A percentile compares a stretch with the other conserved stretches of the same genome.
Evolutionary conservation across 2,113 vertebrate genomes (phyloP).

Genomic region (Hippocampus guttulatus): DNA sequence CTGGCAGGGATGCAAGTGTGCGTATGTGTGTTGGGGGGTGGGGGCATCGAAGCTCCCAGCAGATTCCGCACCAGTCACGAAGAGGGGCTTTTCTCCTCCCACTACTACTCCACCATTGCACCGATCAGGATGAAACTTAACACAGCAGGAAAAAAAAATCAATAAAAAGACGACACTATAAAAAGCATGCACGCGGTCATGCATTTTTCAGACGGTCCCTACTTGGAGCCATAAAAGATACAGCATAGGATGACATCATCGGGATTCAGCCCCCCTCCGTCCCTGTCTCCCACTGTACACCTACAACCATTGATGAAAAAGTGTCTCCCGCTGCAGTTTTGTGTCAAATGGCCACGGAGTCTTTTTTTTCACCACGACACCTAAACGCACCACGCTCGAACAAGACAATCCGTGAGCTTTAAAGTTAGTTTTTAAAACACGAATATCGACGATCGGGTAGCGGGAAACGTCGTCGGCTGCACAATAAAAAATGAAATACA

Average conservation of each 20-base stretch:
- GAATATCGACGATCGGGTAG: neutral
- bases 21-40: neutral
- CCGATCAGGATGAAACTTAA: neutral
- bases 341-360: conserved; percentile 8
- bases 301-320: conserved; percentile 70
- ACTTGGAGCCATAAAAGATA: conserved; percentile 53
- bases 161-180: conserved; percentile 2
- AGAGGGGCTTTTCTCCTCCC: conserved; percentile 32
- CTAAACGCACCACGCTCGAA: conserved; percentile 3
- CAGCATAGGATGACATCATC: conserved; percentile 72
- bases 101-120: neutral
- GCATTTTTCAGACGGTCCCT: conserved; percentile 27
- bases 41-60: conserved; percentile 52
- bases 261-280: conserved; percentile 48
- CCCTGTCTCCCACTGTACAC: conserved; percentile 7
- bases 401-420: neutral
- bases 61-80: conserved; percentile 44
- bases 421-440: conserved; percentile 52
- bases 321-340: conserved; percentile 31
- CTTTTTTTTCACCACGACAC: conserved; percentile 6
- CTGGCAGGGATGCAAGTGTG: conserved; percentile 30
- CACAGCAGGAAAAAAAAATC: neutral
- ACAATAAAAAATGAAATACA: neutral
- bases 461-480: neutral
- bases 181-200: neutral